Base-by-base conservation (phyloP, 2,797 vertebrate species). In the Oophaga sylvatica region DNA sequence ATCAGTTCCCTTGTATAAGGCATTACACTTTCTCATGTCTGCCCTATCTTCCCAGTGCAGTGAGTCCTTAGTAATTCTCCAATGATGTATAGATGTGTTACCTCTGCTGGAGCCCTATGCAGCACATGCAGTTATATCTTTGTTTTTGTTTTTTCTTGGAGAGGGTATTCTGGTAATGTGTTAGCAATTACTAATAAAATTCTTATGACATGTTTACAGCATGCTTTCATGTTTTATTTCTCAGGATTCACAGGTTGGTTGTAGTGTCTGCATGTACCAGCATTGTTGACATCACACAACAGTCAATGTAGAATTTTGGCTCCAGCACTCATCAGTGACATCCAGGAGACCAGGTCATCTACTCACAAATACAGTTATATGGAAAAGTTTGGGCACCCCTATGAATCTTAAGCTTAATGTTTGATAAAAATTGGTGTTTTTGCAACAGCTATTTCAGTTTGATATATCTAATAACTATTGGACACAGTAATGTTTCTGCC, bases 11-110 rank as follows among this genome's bases (percentile, higher is more conserved):
- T 71, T 76, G 77, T 79, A 80, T 81, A 85, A 88, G 67, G 78
- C 78, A 85, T 88, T 85, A 85, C 83, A 85, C 83, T 85, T 85
- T 85, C 62, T 88, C 83, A 85, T 88, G 87, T 85, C 87, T 80
- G 56, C 68, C 65, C 87, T 88, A 88, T 88, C 87, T 88, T 81
- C 65, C 82, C 87, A 81, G 83, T 67, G 68, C 83, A 88, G 83
- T 67, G 83, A 81, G 70, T 56, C 81, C 83, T 88, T 84, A 88
- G 84, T 88, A 68, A 84, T 76, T 80, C 77, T 35, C 57, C 56
- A 60, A 41, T 88, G 87, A 88, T 88, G 75, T 88, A 88, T 85
- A 45, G 59, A 35, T 75, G 81, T 77, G 77, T 76, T 80, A 41
- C 71, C 68, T 62, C 78, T 76, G 67, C 67, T 16, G 19, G 22